Evolutionary conservation across 35 echinoderm and acorn worm genomes (phyloP).

Genomic region (Ptychodera flava): DNA sequence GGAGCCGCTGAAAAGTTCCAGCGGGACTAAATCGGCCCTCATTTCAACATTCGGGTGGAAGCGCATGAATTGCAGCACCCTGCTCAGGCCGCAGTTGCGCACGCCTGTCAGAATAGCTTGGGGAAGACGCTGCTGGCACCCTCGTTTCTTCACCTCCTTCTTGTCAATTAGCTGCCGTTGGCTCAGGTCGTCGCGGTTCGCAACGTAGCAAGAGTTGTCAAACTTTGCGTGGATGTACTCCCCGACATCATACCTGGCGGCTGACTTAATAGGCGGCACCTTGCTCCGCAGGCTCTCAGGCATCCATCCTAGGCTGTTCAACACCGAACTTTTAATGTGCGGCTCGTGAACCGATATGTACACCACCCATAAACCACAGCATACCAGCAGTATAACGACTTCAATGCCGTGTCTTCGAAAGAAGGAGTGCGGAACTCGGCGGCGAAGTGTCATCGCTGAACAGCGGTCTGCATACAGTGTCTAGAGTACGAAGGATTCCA

Average conservation of each 20-base stretch:
- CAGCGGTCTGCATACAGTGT: no score
- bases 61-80: constrained; percentile 38
- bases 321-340: neutral
- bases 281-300: neutral
- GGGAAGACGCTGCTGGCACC: constrained; percentile 39
- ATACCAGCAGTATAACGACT: neutral
- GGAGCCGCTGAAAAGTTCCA: constrained; percentile 33
- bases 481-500: no score
- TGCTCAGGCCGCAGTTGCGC: constrained; percentile 43
- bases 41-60: constrained; percentile 49
- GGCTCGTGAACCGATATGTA: neutral
- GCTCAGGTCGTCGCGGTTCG: neutral
- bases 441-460: neutral
- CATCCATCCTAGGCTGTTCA: neutral
- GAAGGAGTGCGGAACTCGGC: neutral
- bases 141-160: neutral
- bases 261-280: neutral
- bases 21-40: neutral
- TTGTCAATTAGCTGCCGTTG: neutral
- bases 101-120: constrained; percentile 54
- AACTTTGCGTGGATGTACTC: neutral
- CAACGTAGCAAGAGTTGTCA: neutral
- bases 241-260: neutral
- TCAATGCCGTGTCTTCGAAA: neutral
- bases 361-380: neutral